phyloP scores from a whole-genome alignment of 2,113 vertebrate genomes.

The Nothobranchius furzeri region DNA sequence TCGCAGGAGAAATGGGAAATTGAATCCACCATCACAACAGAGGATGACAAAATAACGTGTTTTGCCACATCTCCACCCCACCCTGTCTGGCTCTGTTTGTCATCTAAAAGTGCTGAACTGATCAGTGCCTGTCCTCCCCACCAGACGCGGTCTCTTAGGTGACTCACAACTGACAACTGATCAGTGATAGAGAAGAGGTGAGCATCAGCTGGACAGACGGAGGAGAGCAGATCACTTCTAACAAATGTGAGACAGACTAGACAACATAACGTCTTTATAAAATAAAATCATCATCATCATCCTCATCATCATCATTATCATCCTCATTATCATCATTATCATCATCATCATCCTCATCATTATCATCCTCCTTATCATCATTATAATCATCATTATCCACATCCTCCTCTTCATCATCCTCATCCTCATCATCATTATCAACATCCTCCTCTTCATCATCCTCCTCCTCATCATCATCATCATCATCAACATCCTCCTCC shows the following conservation, averaged over 20 bases:
- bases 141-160: constrained; percentile 23
- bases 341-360: too few relatives aligned
- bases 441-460: too few relatives aligned
- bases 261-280: background rate
- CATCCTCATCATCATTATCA: too few relatives aligned
- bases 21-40: constrained; percentile 42
- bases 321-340: too few relatives aligned
- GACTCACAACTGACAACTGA: constrained; percentile 35
- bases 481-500: too few relatives aligned
- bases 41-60: constrained; percentile 33
- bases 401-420: too few relatives aligned
- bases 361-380: too few relatives aligned
- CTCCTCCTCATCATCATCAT: too few relatives aligned
- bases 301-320: too few relatives aligned
- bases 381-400: too few relatives aligned
- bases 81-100: constrained; percentile 39
- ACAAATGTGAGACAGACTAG: constrained; percentile 22
- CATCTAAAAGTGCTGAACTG: constrained; percentile 56
- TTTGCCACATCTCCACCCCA: constrained; percentile 26
- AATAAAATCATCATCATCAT: too few relatives aligned
- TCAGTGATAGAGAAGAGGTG: constrained; percentile 31
- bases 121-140: constrained; percentile 54
- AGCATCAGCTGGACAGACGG: constrained; percentile 27
- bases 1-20: constrained; percentile 32
- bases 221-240: constrained; percentile 21